A percentile compares a stretch with the other conserved stretches of the same genome.
Conservation (phyloP, 2,888 invertebrate genomes). For the Agrotis segetum region DNA sequence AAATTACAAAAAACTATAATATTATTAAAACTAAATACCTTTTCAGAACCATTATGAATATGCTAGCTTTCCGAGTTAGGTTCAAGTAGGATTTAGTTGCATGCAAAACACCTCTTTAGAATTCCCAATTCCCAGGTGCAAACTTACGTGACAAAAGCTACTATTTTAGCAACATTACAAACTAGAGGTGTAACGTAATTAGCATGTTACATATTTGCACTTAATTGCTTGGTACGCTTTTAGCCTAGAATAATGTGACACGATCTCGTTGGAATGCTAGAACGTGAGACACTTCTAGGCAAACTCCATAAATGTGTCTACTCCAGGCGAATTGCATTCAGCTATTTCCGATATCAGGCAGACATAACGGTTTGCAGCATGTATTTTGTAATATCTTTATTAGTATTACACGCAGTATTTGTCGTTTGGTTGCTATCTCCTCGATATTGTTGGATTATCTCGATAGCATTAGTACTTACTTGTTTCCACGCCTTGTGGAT, state of each 20-base stretch:
- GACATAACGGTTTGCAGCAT: conserved; percentile 44
- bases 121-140: neutral
- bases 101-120: too few relatives aligned
- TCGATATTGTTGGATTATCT: conserved; percentile 15
- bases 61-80: too few relatives aligned
- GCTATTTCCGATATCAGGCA: conserved; percentile 54
- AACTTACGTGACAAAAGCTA: neutral
- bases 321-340: conserved; percentile 53
- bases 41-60: too few relatives aligned
- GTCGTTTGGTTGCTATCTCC: conserved; percentile 1
- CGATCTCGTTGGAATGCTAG: conserved; percentile 47
- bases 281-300: conserved; percentile 46
- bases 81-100: too few relatives aligned
- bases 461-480: conserved; percentile 7
- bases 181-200: conserved; percentile 21
- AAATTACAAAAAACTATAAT: too few relatives aligned
- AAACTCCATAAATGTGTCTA: conserved; percentile 49
- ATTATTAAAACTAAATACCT: too few relatives aligned
- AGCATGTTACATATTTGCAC: conserved; percentile 33
- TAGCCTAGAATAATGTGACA: conserved; percentile 43
- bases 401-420: conserved; percentile 33
- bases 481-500: neutral
- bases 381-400: conserved; percentile 51
- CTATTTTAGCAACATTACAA: conserved; percentile 8
- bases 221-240: conserved; percentile 44